A percentile compares a stretch with the other conserved stretches of the same genome.
phyloP scores from a whole-genome alignment of 2,888 invertebrate genomes.

The Drosophila affinis region DNA sequence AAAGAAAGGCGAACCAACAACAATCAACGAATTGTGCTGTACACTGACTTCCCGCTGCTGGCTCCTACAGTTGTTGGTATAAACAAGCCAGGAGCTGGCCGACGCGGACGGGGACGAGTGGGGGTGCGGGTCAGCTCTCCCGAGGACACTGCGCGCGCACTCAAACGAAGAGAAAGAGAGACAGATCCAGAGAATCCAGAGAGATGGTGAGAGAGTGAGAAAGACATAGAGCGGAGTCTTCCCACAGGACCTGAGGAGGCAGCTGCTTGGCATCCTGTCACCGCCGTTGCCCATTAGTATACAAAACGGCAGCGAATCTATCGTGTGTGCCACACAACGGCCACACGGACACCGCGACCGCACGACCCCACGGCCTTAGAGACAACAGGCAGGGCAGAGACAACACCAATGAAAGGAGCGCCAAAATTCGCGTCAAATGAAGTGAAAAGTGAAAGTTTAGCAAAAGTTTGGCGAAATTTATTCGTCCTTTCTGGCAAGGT shows the following conservation, averaged over 20 bases:
- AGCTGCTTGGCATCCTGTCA: constrained; percentile 63
- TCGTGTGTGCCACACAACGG: constrained; percentile 54
- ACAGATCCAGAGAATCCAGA: not conserved
- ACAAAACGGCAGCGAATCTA: constrained; percentile 60
- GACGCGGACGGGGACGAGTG: not conserved
- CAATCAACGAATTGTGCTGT: constrained; percentile 18
- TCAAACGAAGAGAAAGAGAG: not conserved
- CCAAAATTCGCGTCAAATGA: constrained; percentile 53
- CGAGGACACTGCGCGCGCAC: constrained; percentile 68
- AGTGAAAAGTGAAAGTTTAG: constrained; percentile 66
- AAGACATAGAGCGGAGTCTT: constrained; percentile 46
- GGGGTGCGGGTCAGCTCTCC: constrained; percentile 33
- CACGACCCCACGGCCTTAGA: no score
- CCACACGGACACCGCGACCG: constrained; percentile 8
- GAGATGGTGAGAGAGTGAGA: not conserved
- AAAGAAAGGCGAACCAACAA: constrained; percentile 19
- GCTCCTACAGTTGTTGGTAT: constrained; percentile 56
- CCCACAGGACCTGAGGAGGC: constrained; percentile 68
- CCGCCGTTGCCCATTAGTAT: constrained; percentile 57
- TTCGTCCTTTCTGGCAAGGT: constrained; percentile 21
- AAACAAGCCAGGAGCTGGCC: constrained; percentile 58
- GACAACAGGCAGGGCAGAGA: no score
- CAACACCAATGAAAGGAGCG: constrained; percentile 36
- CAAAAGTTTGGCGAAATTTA: constrained; percentile 31
- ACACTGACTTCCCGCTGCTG: constrained; percentile 22